Conservation (phyloP, 2,888 invertebrate species). For the Dicranocentrus wangi region DNA sequence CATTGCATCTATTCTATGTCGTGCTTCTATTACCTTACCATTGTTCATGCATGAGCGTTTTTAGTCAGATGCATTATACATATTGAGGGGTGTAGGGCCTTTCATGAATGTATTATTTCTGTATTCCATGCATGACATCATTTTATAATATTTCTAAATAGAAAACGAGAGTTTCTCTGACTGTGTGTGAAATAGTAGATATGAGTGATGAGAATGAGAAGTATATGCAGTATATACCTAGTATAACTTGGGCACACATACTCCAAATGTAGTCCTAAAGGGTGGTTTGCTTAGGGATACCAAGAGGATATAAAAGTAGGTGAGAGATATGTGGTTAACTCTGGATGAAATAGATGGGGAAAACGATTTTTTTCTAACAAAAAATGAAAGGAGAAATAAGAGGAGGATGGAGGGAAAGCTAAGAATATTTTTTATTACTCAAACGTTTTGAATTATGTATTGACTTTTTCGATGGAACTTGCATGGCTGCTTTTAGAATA, state of each 20-base stretch:
- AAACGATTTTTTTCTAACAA: constrained; percentile 21
- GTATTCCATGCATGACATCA: constrained; percentile 33
- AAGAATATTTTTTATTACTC: constrained; percentile 63
- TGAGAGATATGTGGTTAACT: constrained; percentile 41
- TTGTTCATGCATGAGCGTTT: background rate
- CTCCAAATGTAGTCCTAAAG: background rate
- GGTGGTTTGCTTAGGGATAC: too few species aligned
- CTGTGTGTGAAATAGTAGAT: constrained; percentile 41
- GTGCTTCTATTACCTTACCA: constrained; percentile 7
- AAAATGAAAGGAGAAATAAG: constrained; percentile 34
- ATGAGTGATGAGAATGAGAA: constrained; percentile 47
- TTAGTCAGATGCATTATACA: background rate
- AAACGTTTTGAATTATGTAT: constrained; percentile 70
- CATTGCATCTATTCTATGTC: too few species aligned
- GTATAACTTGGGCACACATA: background rate
- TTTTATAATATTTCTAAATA: constrained; percentile 34
- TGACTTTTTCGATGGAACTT: constrained; percentile 64
- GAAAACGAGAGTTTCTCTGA: constrained; percentile 39
- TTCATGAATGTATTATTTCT: constrained; percentile 18
- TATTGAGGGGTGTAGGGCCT: background rate
- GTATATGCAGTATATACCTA: background rate
- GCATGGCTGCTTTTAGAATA: constrained; percentile 22
- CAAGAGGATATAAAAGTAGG: too few species aligned
- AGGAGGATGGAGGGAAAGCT: constrained; percentile 27
- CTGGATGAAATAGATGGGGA: constrained; percentile 8